phyloP scores from a whole-genome alignment of 2,113 vertebrate genomes.

The Pollimyrus isidori region DNA sequence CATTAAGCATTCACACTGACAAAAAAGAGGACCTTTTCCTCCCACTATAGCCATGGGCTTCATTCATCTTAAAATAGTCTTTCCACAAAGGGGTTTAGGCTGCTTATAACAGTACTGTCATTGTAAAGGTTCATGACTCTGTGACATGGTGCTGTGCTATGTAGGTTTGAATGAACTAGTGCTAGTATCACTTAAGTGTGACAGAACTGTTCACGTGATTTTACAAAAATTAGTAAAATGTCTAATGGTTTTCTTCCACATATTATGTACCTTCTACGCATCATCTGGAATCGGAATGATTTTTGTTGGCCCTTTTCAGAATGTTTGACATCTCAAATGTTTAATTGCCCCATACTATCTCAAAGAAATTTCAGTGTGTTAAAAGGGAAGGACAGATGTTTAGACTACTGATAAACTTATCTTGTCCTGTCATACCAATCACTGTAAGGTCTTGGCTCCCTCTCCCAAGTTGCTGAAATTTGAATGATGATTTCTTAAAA shows the following conservation, averaged over 20 bases:
- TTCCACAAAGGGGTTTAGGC: neutral
- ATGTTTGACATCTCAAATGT: neutral
- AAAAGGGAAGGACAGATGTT: neutral
- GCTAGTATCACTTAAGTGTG: neutral
- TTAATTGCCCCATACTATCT: neutral
- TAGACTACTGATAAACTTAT: slow-evolving; percentile 4
- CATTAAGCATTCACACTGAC: neutral
- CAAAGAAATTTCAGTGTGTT: neutral
- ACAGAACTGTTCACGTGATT: neutral
- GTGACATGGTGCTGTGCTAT: neutral
- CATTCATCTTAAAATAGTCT: neutral
- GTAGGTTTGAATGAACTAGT: neutral
- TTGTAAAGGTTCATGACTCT: neutral
- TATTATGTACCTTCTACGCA: neutral
- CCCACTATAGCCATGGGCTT: neutral
- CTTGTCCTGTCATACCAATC: neutral
- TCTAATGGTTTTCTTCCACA: neutral
- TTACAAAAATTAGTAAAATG: neutral
- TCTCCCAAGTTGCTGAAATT: neutral
- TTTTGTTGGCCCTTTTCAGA: neutral
- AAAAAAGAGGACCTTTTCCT: neutral
- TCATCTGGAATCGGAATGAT: neutral
- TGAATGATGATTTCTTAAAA: neutral
- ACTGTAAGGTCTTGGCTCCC: neutral
- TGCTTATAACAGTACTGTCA: neutral